Evolutionary conservation across 2,797 vertebrate species (phyloP).

Genomic region (Hafferia zeledoni): DNA sequence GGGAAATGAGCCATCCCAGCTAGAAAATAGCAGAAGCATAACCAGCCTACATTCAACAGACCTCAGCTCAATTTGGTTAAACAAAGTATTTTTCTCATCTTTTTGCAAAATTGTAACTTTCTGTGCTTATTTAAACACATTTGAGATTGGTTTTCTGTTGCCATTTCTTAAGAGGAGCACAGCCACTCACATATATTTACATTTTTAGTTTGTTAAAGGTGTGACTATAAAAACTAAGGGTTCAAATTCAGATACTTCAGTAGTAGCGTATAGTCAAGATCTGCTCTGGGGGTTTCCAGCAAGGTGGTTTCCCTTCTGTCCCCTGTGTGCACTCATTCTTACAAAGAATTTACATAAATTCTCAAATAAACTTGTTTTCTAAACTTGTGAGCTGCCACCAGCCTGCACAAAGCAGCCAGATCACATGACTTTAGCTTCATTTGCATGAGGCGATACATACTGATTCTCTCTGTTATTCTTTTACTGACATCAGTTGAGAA

Average conservation of each 20-base stretch:
- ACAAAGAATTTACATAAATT: slow-evolving; percentile 77
- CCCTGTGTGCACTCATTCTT: slow-evolving; percentile 72
- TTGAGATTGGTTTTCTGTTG: not conserved
- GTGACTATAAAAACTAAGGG: not conserved
- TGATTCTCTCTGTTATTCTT: not conserved
- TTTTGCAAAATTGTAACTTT: not conserved
- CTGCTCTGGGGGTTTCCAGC: slow-evolving; percentile 75
- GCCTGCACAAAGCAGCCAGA: not conserved
- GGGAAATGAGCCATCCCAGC: not conserved
- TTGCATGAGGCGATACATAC: not conserved
- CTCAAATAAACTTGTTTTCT: slow-evolving; percentile 71
- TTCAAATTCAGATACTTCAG: slow-evolving; percentile 46
- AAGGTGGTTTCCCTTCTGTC: slow-evolving; percentile 77
- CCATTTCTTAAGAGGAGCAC: not conserved
- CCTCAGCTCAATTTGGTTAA: not conserved
- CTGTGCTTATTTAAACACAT: not conserved
- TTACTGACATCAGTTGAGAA: not conserved
- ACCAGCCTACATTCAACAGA: not conserved
- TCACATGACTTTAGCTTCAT: not conserved
- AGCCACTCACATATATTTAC: accelerated
- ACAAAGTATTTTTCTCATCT: not conserved
- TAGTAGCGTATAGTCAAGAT: slow-evolving; percentile 3
- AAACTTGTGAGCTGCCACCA: not conserved
- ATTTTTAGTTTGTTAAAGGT: not conserved
- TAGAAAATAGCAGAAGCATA: not conserved